Evolutionary conservation across 1,140 invertebrate species (phyloP).

Genomic region (Drosophila kikkawai): DNA sequence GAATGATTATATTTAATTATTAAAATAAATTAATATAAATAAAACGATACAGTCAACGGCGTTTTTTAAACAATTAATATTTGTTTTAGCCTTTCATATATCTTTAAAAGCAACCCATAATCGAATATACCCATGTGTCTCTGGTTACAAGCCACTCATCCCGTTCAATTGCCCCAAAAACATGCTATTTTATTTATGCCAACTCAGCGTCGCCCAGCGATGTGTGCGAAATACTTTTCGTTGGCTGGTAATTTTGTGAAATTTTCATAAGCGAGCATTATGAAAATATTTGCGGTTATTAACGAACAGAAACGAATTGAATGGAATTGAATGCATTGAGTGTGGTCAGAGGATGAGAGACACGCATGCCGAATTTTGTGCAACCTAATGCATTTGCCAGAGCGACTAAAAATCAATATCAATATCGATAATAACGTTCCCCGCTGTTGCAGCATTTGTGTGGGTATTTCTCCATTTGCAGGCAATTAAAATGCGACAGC

Average conservation of each 20-base stretch:
- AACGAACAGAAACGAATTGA: constrained; percentile 43
- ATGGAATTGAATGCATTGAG: constrained; percentile 40
- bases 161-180: constrained; percentile 13
- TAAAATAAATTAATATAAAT: background rate
- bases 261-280: constrained; percentile 47
- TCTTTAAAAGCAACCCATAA: too few relatives aligned
- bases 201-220: constrained; percentile 40
- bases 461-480: constrained; percentile 35
- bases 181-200: constrained; percentile 43
- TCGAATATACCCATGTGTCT: background rate
- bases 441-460: constrained; percentile 14
- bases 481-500: constrained; percentile 72
- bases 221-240: constrained; percentile 42
- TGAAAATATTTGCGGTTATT: constrained; percentile 55
- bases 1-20: background rate
- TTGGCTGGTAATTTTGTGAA: constrained; percentile 33
- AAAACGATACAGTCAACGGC: background rate
- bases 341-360: background rate
- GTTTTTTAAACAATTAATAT: background rate
- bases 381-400: constrained; percentile 42
- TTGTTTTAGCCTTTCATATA: background rate
- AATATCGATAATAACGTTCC: constrained; percentile 45
- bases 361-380: constrained; percentile 1
- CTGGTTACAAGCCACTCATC: background rate
- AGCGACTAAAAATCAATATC: constrained; percentile 51